A percentile compares a stretch with the other conserved stretches of the same genome.
Evolutionary conservation across 1,140 invertebrate species (phyloP).

Genomic region (Drosophila busckii): DNA sequence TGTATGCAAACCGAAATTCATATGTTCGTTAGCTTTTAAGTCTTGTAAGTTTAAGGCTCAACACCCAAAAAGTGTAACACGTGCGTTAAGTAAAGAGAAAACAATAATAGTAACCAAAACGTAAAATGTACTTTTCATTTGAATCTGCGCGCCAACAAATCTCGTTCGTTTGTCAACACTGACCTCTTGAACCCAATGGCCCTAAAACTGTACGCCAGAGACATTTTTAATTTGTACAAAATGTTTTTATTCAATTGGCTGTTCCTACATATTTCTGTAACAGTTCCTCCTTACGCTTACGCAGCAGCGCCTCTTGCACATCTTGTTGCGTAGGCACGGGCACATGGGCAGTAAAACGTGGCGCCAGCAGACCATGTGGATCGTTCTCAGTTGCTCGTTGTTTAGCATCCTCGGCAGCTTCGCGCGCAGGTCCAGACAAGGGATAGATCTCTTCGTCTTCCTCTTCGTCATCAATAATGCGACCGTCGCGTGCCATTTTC

Average conservation of each 20-base stretch:
- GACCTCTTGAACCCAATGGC: no score
- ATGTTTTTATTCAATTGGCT: slow-evolving; percentile 32
- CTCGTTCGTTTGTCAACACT: no score
- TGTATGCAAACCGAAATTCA: slow-evolving; percentile 58
- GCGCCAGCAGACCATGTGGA: slow-evolving; percentile 75
- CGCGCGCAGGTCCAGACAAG: slow-evolving; percentile 55
- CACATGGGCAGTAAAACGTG: slow-evolving; percentile 88
- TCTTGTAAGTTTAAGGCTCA: slow-evolving; percentile 42
- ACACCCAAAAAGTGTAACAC: slow-evolving; percentile 45
- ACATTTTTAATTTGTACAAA: no score
- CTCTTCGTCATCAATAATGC: slow-evolving; percentile 81
- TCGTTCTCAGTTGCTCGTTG: slow-evolving; percentile 36
- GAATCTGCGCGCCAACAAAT: background rate
- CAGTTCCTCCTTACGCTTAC: slow-evolving; percentile 93
- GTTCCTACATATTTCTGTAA: slow-evolving; percentile 85
- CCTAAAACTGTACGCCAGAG: no score
- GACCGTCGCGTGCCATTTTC: slow-evolving; percentile 82
- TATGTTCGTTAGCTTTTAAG: slow-evolving; percentile 62
- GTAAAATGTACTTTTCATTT: slow-evolving; percentile 21
- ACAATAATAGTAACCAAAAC: slow-evolving; percentile 62
- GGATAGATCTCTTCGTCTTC: slow-evolving; percentile 80
- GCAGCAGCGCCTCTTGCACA: slow-evolving; percentile 92
- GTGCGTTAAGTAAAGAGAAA: slow-evolving; percentile 59
- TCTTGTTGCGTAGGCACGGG: slow-evolving; percentile 93
- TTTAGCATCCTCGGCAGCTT: slow-evolving; percentile 59